A percentile compares a stretch with the other conserved stretches of the same genome.
These are phyloP conservation scores for Eurytoma californica DNA, from an alignment of 2,888 invertebrate species.

Conservation along the genomic window DNA sequence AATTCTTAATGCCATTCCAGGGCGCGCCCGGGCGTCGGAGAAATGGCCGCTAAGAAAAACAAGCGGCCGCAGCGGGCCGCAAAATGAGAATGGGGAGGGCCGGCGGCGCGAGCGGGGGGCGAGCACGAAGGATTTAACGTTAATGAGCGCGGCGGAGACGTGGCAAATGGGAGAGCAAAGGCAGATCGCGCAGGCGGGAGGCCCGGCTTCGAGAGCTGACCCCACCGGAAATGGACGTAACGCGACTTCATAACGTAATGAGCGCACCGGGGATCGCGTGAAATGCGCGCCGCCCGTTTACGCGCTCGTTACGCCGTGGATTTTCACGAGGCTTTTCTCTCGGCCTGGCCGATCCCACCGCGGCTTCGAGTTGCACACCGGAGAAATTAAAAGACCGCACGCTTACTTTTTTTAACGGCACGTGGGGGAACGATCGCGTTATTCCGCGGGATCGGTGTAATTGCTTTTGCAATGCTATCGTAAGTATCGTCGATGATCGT, in stretches of 20 bases:
- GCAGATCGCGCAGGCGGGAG: neutral
- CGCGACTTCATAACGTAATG: slow-evolving; percentile 59
- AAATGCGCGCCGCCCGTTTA: slow-evolving; percentile 45
- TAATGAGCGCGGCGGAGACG: slow-evolving; percentile 11
- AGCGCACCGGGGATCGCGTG: slow-evolving; percentile 56
- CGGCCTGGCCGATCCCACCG: too few relatives aligned
- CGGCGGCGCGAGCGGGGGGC: neutral
- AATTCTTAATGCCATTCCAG: slow-evolving; percentile 6
- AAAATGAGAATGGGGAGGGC: slow-evolving; percentile 8
- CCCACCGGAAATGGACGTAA: neutral
- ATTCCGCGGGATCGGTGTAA: too few relatives aligned
- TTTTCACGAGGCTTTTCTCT: neutral
- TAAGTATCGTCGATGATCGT: too few relatives aligned
- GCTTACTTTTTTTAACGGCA: too few relatives aligned
- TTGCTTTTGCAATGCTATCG: too few relatives aligned
- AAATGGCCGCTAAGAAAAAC: neutral
- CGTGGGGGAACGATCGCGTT: too few relatives aligned
- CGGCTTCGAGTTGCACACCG: too few relatives aligned
- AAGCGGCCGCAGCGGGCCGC: neutral
- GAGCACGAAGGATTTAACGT: slow-evolving; percentile 11
- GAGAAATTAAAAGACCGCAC: too few relatives aligned
- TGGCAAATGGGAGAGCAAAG: neutral
- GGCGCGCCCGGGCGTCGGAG: neutral
- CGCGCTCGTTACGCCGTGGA: too few relatives aligned
- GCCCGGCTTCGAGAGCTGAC: neutral